phyloP scores from a whole-genome alignment of 2,113 vertebrate species.

The Leptodactylus fuscus region DNA sequence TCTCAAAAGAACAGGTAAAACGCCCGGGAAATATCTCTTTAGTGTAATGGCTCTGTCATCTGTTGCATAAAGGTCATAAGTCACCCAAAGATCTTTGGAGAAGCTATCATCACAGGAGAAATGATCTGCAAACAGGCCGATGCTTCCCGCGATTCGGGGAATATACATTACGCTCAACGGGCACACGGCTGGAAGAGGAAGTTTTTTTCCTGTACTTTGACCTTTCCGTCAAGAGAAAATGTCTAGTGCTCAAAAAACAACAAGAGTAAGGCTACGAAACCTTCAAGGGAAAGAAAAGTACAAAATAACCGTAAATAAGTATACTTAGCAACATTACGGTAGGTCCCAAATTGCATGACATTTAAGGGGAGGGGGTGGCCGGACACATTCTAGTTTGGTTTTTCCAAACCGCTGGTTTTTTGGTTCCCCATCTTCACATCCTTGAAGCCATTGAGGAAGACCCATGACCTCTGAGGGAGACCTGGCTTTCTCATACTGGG shows the following conservation, averaged over 20 bases:
- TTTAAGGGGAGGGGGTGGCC: too few species aligned
- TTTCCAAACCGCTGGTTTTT: too few species aligned
- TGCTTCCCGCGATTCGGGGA: background rate
- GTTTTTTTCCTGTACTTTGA: conserved; percentile 23
- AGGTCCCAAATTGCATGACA: background rate
- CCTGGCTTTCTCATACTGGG: too few species aligned
- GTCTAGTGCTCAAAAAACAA: background rate
- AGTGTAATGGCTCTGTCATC: conserved; percentile 57
- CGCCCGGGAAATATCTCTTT: conserved; percentile 49
- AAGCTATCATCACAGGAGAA: conserved; percentile 53
- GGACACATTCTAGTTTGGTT: too few species aligned
- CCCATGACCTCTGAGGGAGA: too few species aligned
- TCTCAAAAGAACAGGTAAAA: conserved; percentile 54
- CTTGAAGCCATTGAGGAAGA: too few species aligned
- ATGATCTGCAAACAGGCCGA: conserved; percentile 34
- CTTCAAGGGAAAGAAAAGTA: background rate
- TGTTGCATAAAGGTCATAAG: conserved; percentile 59
- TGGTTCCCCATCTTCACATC: too few species aligned
- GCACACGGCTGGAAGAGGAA: background rate
- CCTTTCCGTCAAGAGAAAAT: conserved; percentile 30
- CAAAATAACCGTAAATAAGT: background rate
- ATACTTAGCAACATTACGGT: background rate
- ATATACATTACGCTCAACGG: conserved; percentile 33
- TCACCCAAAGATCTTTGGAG: conserved; percentile 52
- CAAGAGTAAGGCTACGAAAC: background rate